Evolutionary conservation across 2,888 invertebrate species (phyloP).

Genomic region (Coenonympha glycerion): DNA sequence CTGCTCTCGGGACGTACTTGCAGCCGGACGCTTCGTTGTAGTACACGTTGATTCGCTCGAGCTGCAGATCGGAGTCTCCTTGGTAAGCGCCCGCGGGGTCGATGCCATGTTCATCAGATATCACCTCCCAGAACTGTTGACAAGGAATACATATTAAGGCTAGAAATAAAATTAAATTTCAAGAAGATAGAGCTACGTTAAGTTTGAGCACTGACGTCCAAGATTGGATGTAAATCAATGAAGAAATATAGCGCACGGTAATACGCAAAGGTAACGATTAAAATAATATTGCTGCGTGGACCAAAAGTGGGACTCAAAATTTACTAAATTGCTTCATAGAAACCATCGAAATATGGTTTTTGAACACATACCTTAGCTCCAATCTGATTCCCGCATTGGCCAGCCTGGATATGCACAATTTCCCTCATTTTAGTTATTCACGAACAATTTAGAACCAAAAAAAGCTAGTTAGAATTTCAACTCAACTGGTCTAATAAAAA

Average conservation of each 20-base stretch:
- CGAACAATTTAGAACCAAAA: conserved; percentile 48
- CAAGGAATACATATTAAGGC: not conserved
- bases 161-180: not conserved
- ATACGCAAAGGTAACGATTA: no score
- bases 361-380: conserved; percentile 80
- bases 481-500: conserved; percentile 43
- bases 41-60: conserved; percentile 84
- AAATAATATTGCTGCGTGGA: no score
- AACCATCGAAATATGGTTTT: no score
- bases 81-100: conserved; percentile 73
- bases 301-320: no score
- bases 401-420: conserved; percentile 84
- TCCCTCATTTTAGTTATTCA: conserved; percentile 78
- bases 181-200: no score
- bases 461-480: conserved; percentile 38
- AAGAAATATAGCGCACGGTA: no score
- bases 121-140: conserved; percentile 86
- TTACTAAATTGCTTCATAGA: no score
- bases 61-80: conserved; percentile 81
- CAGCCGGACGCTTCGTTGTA: conserved; percentile 78
- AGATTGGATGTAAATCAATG: no score
- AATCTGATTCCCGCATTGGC: conserved; percentile 78
- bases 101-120: conserved; percentile 86
- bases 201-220: no score
- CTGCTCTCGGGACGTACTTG: conserved; percentile 58